phyloP scores from a whole-genome alignment of 2,888 invertebrate species.

The Heliconius hortense region DNA sequence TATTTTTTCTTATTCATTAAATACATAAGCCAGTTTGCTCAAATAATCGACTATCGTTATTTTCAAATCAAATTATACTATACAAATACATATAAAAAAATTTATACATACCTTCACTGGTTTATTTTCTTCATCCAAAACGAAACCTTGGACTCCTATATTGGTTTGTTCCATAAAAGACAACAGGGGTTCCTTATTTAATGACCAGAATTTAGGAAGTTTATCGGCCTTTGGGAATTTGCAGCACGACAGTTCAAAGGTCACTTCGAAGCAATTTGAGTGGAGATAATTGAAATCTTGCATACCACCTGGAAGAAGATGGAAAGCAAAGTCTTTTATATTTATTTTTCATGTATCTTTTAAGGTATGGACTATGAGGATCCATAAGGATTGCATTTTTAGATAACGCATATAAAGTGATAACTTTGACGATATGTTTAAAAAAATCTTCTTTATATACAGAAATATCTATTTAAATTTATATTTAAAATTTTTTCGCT shows the following conservation, averaged over 20 bases:
- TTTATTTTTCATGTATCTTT: no score
- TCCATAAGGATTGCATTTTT: no score
- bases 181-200: constrained; percentile 92
- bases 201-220: constrained; percentile 90
- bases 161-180: constrained; percentile 92
- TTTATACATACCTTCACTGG: constrained; percentile 78
- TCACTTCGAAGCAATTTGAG: constrained; percentile 98
- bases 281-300: constrained; percentile 98
- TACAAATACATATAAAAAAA: no score
- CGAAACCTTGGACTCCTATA: constrained; percentile 84
- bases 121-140: constrained; percentile 83
- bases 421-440: no score
- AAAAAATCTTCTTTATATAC: no score
- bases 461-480: no score
- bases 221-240: constrained; percentile 91
- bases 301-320: constrained; percentile 91
- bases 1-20: neutral
- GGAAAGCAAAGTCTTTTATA: no score
- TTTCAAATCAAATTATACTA: neutral
- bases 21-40: neutral
- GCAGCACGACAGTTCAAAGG: constrained; percentile 97
- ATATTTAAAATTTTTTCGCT: no score
- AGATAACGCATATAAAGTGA: no score
- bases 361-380: no score
- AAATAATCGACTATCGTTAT: neutral